Conservation (phyloP, 92 coral and sea anemone species). For the Heteractis magnifica region DNA sequence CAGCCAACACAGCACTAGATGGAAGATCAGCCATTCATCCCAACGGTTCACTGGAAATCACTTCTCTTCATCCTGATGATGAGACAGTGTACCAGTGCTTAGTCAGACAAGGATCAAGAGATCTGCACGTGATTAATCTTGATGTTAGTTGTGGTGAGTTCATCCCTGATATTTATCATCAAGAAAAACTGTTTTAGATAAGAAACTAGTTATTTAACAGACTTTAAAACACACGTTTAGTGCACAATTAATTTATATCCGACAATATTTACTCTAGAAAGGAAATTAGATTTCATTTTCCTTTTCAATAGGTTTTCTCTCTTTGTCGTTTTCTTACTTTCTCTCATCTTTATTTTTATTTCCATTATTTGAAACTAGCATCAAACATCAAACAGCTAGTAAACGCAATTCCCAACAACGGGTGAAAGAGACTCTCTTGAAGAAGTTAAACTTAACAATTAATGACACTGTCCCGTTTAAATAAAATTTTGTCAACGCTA, state of each 20-base stretch:
- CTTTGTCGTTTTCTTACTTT: no score
- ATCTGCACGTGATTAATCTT: slow-evolving; percentile 18
- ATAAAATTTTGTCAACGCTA: not conserved
- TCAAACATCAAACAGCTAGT: no score
- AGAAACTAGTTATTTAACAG: no score
- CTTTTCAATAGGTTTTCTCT: no score
- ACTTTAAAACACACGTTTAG: no score
- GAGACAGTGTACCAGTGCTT: not conserved
- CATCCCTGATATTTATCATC: not conserved
- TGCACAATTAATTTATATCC: no score
- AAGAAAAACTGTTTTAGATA: not conserved
- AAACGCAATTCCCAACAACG: no score
- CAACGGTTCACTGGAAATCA: not conserved
- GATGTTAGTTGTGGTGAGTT: slow-evolving; percentile 1
- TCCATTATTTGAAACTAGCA: no score
- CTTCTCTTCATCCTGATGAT: not conserved
- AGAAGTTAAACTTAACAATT: not conserved
- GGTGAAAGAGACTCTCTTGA: no score
- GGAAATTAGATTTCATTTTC: no score
- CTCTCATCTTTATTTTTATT: no score
- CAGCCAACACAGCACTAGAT: not conserved
- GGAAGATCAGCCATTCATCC: not conserved
- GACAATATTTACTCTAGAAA: no score
- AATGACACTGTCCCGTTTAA: not conserved
- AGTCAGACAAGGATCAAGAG: not conserved